These are phyloP conservation scores for Diarsia mendica DNA, from an alignment of 2,888 invertebrate genomes.

Conservation along the genomic window DNA sequence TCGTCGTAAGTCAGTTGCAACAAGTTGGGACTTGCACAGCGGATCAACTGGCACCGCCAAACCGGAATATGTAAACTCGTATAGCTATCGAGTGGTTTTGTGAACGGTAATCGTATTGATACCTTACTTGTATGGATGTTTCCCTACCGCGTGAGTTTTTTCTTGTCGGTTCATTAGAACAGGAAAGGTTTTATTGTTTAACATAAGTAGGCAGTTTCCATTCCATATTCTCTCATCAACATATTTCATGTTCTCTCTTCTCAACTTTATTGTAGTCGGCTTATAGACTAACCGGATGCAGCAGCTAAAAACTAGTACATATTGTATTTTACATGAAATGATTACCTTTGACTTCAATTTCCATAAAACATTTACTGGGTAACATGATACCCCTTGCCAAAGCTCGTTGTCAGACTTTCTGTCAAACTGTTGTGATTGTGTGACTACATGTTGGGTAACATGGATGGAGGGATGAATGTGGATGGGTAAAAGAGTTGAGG, in stretches of 20 bases:
- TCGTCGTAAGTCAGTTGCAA: constrained; percentile 46
- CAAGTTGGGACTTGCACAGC: constrained; percentile 59
- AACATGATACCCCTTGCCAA: not conserved
- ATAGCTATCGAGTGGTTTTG: constrained; percentile 31
- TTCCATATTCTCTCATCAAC: too few relatives aligned
- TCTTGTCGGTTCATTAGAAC: not conserved
- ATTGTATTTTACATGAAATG: not conserved
- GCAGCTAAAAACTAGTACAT: not conserved
- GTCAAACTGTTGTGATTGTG: not conserved
- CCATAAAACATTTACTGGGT: not conserved
- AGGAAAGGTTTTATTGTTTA: not conserved
- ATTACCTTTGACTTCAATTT: not conserved
- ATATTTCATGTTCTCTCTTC: not conserved
- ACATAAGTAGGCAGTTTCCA: too few relatives aligned
- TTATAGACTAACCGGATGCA: not conserved
- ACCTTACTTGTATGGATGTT: not conserved
- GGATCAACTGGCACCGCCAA: constrained; percentile 50
- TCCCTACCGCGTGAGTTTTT: not conserved
- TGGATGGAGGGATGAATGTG: not conserved
- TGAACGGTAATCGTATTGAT: constrained; percentile 33
- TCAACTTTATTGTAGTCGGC: not conserved
- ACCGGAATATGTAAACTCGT: constrained; percentile 52
- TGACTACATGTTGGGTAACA: not conserved
- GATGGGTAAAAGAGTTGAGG: too few relatives aligned
- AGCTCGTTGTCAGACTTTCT: not conserved